Evolutionary conservation across 2,113 vertebrate genomes (phyloP).

Genomic region (Proterorhinus semilunaris): DNA sequence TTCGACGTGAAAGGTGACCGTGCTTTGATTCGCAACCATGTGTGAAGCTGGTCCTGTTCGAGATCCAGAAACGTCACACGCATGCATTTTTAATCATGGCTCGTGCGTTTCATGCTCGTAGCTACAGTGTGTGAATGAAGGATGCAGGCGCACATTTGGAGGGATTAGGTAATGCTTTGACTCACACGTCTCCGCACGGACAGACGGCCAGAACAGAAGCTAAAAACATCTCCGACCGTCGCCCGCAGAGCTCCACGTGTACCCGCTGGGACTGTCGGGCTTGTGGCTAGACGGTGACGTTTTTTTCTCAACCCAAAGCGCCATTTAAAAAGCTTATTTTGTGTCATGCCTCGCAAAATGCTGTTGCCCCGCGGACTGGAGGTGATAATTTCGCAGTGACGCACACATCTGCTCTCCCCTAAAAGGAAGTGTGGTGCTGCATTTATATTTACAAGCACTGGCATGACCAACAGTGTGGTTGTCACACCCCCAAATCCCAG

Average conservation of each 20-base stretch:
- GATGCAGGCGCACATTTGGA: constrained; percentile 26
- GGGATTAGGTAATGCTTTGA: constrained; percentile 26
- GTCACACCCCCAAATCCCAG: constrained; percentile 3
- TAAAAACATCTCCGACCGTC: constrained; percentile 44
- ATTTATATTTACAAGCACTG: not conserved
- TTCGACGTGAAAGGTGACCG: no score
- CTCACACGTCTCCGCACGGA: constrained; percentile 47
- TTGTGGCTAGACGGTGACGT: constrained; percentile 45
- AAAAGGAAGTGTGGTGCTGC: not conserved
- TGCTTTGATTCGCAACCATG: no score
- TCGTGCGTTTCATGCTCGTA: not conserved
- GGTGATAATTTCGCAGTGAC: constrained; percentile 41
- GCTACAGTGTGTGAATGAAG: constrained; percentile 5
- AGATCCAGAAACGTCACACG: not conserved
- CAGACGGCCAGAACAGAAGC: constrained; percentile 37
- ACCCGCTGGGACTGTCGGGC: constrained; percentile 18
- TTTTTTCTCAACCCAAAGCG: constrained; percentile 11
- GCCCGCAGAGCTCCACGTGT: constrained; percentile 14
- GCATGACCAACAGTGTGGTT: not conserved
- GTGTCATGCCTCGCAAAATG: constrained; percentile 29
- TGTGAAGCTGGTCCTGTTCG: no score
- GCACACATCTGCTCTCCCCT: not conserved
- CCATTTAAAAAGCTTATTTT: constrained; percentile 41
- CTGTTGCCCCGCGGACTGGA: constrained; percentile 41
- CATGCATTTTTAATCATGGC: not conserved